Conservation (phyloP, 1,140 invertebrate genomes). For the Rhagoletis pomonella region DNA sequence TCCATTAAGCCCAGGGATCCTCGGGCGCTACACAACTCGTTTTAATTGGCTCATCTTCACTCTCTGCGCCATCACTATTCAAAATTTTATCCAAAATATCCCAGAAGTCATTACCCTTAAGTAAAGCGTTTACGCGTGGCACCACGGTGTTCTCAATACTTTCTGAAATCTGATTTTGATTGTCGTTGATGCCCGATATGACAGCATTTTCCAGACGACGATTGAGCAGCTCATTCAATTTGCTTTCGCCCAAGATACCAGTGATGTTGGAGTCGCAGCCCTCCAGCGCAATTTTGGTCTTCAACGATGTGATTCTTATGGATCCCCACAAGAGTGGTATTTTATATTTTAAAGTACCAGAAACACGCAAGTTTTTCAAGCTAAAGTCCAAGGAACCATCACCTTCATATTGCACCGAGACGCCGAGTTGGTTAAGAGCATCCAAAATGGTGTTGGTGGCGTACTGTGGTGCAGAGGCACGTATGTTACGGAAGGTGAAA, state of each 20-base stretch:
- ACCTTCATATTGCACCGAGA: conserved; percentile 70
- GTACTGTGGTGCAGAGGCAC: conserved; percentile 66
- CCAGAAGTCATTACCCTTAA: conserved; percentile 72
- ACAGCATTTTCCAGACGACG: conserved; percentile 66
- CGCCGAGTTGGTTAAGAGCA: conserved; percentile 66
- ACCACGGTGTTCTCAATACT: conserved; percentile 66
- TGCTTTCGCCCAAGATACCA: conserved; percentile 69
- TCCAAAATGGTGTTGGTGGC: conserved; percentile 69
- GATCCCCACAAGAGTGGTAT: conserved; percentile 70
- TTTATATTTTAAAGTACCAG: conserved; percentile 67
- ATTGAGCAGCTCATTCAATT: conserved; percentile 66
- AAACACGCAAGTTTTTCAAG: conserved; percentile 66
- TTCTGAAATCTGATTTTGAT: conserved; percentile 65
- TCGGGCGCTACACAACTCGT: conserved; percentile 64
- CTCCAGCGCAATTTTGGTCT: conserved; percentile 65
- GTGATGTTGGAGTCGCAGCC: conserved; percentile 64
- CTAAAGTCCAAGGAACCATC: conserved; percentile 65
- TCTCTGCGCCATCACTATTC: conserved; percentile 64
- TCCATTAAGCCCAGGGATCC: conserved; percentile 70
- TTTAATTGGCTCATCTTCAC: conserved; percentile 68
- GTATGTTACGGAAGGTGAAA: conserved; percentile 66
- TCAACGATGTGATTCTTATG: conserved; percentile 67
- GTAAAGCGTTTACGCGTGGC: conserved; percentile 67
- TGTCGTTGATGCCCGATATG: conserved; percentile 63
- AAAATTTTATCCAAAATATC: conserved; percentile 67